Percentiles rank a stretch among this genome's conserved stretches.
Evolutionary conservation across 2,888 invertebrate genomes (phyloP).

Genomic region (Masnerella sp.): DNA sequence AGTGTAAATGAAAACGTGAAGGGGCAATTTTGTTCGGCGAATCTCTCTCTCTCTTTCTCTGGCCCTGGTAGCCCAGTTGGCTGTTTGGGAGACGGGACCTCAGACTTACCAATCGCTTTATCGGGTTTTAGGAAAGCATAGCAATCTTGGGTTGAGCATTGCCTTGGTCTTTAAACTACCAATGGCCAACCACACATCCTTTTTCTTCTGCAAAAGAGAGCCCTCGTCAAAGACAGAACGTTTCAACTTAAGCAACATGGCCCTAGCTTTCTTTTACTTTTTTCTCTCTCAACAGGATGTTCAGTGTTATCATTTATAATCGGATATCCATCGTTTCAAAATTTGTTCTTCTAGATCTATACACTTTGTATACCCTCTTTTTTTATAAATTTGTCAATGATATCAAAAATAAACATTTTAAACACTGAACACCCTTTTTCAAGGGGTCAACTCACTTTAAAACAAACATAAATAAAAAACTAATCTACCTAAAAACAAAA

Average conservation of each 20-base stretch:
- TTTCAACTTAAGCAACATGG: constrained; percentile 72
- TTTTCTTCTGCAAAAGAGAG: constrained; percentile 78
- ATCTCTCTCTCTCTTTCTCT: constrained; percentile 6
- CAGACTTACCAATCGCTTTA: constrained; percentile 76
- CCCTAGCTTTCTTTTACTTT: constrained; percentile 65
- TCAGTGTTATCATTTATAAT: no score
- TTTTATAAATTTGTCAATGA: no score
- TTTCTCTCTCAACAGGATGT: background rate
- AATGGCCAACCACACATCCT: constrained; percentile 78
- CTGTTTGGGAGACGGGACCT: constrained; percentile 60
- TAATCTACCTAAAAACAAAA: no score
- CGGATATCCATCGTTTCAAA: no score
- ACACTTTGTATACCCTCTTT: no score
- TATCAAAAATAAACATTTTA: no score
- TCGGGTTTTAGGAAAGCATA: constrained; percentile 77
- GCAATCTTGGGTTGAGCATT: constrained; percentile 77
- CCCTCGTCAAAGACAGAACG: constrained; percentile 77
- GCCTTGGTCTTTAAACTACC: constrained; percentile 77
- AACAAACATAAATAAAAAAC: no score
- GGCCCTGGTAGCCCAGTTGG: no score
- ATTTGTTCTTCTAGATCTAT: no score
- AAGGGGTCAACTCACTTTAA: no score
- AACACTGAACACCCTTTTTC: no score
- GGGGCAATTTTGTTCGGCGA: constrained; percentile 68
- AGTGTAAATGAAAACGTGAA: constrained; percentile 77